Percentiles rank a stretch among this genome's conserved stretches.
These are phyloP conservation scores for Balaeniceps rex DNA, from an alignment of 2,113 vertebrate species.

Conservation along the genomic window DNA sequence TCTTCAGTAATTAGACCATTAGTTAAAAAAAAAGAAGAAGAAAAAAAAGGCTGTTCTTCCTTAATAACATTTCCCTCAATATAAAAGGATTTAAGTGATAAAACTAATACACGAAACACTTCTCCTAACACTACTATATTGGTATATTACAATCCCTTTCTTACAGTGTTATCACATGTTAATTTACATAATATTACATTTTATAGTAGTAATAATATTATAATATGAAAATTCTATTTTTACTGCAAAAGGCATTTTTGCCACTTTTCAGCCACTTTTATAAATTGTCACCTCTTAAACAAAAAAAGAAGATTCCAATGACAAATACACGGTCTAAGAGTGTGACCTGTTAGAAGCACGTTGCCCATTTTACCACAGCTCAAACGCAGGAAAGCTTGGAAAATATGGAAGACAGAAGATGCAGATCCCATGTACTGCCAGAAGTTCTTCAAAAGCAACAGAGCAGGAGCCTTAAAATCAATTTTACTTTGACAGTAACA, in stretches of 20 bases:
- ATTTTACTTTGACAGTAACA: not conserved
- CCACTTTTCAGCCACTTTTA: not conserved
- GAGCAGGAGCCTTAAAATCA: not conserved
- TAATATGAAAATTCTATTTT: not conserved
- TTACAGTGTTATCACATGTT: not conserved
- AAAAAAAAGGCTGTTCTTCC: not conserved
- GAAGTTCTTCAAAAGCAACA: not conserved
- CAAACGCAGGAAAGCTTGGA: not conserved
- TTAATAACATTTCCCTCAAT: not conserved
- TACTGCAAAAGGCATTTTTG: not conserved
- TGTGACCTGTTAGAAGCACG: not conserved
- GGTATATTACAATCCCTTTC: not conserved
- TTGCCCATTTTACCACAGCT: not conserved
- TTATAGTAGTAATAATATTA: not conserved
- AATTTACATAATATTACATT: not conserved
- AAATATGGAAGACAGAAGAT: not conserved
- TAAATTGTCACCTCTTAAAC: not conserved
- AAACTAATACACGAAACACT: not conserved
- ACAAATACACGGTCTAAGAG: not conserved
- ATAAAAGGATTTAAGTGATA: not conserved
- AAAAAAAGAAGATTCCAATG: not conserved
- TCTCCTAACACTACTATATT: not conserved
- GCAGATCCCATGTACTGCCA: not conserved
- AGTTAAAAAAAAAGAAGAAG: not conserved
- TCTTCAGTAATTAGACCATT: conserved; percentile 46